These are phyloP conservation scores for Rhingia rostrata DNA, from an alignment of 2,888 invertebrate species.

Conservation along the genomic window DNA sequence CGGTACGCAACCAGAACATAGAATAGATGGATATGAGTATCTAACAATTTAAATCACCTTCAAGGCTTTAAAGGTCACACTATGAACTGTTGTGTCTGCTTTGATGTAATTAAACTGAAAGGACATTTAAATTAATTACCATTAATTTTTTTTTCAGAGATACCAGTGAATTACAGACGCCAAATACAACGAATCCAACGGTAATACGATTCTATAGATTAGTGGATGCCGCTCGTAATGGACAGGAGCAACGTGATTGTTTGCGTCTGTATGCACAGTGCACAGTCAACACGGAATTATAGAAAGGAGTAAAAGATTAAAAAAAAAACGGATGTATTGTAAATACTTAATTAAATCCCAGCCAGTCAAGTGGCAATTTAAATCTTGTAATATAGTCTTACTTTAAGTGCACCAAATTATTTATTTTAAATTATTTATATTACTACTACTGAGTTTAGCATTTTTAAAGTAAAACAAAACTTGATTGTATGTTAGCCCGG, in stretches of 20 bases:
- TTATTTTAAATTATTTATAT: constrained; percentile 14
- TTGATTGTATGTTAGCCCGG: too few species aligned
- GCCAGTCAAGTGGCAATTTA: not conserved
- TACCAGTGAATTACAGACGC: constrained; percentile 88
- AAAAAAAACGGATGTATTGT: constrained; percentile 9
- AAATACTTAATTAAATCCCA: constrained; percentile 30
- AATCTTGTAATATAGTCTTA: constrained; percentile 35
- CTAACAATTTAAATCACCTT: too few species aligned
- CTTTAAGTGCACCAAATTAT: constrained; percentile 37
- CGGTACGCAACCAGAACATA: too few species aligned
- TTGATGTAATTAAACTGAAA: not conserved
- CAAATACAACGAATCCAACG: constrained; percentile 87
- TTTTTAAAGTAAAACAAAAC: not conserved
- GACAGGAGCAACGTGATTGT: constrained; percentile 92
- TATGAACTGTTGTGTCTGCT: not conserved
- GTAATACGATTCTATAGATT: constrained; percentile 90
- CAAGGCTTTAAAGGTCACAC: too few species aligned
- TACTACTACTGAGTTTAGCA: not conserved
- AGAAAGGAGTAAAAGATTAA: not conserved
- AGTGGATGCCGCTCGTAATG: constrained; percentile 91
- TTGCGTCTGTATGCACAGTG: constrained; percentile 87
- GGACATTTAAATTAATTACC: not conserved
- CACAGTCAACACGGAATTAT: constrained; percentile 86
- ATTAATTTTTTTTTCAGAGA: constrained; percentile 85
- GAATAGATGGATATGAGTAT: too few species aligned